Conservation (phyloP, 2,888 invertebrate species). For the Digitonthophagus gazella region DNA sequence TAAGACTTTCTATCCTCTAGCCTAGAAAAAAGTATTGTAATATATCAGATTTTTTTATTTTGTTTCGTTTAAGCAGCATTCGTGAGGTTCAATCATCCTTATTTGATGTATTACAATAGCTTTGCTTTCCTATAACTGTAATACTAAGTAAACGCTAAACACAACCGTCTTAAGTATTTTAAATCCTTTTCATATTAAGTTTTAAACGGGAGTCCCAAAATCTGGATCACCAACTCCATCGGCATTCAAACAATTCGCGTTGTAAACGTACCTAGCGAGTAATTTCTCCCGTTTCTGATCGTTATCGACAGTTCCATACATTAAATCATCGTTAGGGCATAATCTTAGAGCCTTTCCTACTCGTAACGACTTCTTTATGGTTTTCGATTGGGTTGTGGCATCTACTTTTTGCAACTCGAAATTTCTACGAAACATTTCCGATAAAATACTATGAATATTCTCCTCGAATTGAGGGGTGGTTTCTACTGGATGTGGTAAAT, state of each 20-base stretch:
- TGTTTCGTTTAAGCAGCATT: not conserved
- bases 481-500: conserved; percentile 33
- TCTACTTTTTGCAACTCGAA: conserved; percentile 37
- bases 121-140: conserved; percentile 17
- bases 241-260: conserved; percentile 48
- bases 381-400: conserved; percentile 31
- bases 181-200: conserved; percentile 17
- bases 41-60: not conserved
- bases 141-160: conserved; percentile 10
- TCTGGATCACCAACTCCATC: conserved; percentile 66
- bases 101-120: conserved; percentile 16
- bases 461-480: conserved; percentile 50
- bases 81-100: no score
- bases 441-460: conserved; percentile 49
- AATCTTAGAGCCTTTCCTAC: conserved; percentile 50
- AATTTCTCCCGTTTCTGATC: conserved; percentile 50
- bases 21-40: not conserved
- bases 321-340: conserved; percentile 48
- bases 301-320: conserved; percentile 39
- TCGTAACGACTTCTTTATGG: conserved; percentile 46
- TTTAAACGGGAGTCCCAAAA: conserved; percentile 66
- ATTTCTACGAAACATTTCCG: conserved; percentile 50
- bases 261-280: conserved; percentile 51
- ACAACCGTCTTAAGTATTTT: conserved; percentile 18
- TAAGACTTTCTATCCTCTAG: not conserved